phyloP scores from a whole-genome alignment of 2,113 vertebrate species.

The Limnothrissa miodon region DNA sequence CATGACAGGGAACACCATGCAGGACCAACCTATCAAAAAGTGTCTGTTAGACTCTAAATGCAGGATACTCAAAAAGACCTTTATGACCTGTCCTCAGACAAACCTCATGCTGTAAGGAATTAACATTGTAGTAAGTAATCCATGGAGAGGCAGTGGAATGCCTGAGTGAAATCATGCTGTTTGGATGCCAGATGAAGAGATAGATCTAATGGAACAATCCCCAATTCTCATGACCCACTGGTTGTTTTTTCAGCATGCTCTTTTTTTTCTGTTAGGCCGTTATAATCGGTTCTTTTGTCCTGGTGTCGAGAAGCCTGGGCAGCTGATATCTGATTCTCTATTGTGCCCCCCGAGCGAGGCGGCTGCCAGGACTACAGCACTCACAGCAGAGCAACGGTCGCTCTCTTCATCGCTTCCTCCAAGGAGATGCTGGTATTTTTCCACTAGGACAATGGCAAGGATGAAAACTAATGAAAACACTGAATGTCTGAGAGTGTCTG shows the following conservation, averaged over 20 bases:
- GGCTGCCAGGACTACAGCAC: conserved; percentile 46
- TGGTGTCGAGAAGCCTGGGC: conserved; percentile 45
- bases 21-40: neutral
- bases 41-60: neutral
- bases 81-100: neutral
- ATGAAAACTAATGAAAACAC: conserved; percentile 35
- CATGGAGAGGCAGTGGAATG: neutral
- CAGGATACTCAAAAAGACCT: neutral
- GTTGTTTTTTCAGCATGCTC: conserved; percentile 33
- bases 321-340: conserved; percentile 56
- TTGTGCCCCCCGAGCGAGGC: conserved; percentile 45
- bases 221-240: conserved; percentile 38
- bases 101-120: neutral
- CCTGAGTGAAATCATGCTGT: neutral
- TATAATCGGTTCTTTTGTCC: conserved; percentile 57
- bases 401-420: conserved; percentile 40
- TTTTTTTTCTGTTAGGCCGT: conserved; percentile 26
- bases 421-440: conserved; percentile 51
- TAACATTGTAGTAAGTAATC: neutral
- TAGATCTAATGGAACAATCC: conserved; percentile 37
- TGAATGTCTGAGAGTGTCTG: neutral
- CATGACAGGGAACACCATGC: neutral
- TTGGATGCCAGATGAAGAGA: conserved; percentile 25
- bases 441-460: conserved; percentile 38
- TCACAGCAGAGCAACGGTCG: conserved; percentile 37